Evolutionary conservation across 2,888 invertebrate species (phyloP), one percentile per base, ranked within the genome.

Genomic region (Oeneis ivallda): DNA sequence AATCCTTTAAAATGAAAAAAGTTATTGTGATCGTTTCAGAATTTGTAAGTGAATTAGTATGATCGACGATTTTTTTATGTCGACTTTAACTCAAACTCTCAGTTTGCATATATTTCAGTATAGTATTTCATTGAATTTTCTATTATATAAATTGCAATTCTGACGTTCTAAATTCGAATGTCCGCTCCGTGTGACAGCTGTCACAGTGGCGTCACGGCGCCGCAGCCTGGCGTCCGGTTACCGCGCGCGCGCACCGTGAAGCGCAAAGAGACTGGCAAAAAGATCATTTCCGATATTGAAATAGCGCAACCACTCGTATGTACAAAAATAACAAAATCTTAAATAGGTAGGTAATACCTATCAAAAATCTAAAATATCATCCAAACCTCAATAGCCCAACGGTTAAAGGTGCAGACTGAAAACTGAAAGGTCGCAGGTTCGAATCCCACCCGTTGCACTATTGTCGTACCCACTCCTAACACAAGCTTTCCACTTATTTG

Each of bases 181-280:
- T 88, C 87, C 84, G 82, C 79, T 79, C 75, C 79, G 79, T 83
- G 76, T 90, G 91, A 91, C 91, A 90, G 89, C 88, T 91, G 91
- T 91, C 91, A 91, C 86, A 88, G 82, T 86, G 83, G 81, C 81
- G 87, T 88, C 85, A 88, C 84, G 84, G 84, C 84, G 78, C 66
- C 79, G 83, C 85, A 85, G 84, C 79, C 83, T 84, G 85, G 90
- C 90, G 89, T 91, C 89, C 89, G 89, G 90, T 91, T 89, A 88
- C 91, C 81, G 88, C 79, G 86, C 86, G 81, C 74, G 73, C 68
- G 79, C 76, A 81, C 84, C 87, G 85, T 87, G 86, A 85, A 81
- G 74, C 74, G 80, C 86, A 84, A 87, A 86, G 84, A 83, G 80
- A 84, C 76, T 81, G 83, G 80, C 80, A 78, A 78, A 79, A 85